A percentile compares a stretch with the other conserved stretches of the same genome.
Conservation (phyloP, 1,140 invertebrate species). For the Whitmania pigra region DNA sequence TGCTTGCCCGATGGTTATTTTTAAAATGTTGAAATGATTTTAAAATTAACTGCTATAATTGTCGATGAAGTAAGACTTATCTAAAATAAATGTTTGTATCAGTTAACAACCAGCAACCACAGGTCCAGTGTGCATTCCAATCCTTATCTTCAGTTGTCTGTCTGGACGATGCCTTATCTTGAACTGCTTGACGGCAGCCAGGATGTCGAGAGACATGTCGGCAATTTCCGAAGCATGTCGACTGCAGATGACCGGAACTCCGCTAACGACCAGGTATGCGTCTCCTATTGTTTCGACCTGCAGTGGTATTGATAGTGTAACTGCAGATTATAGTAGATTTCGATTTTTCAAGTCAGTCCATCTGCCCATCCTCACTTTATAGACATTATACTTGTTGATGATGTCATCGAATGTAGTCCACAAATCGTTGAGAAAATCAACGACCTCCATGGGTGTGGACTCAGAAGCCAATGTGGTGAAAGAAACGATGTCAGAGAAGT, state of each 20-base stretch:
- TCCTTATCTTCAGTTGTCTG: conserved; percentile 18
- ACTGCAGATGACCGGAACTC: conserved; percentile 66
- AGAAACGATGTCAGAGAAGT: conserved; percentile 79
- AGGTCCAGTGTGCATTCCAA: conserved; percentile 40
- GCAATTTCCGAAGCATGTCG: conserved; percentile 68
- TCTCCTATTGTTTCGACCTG: conserved; percentile 73
- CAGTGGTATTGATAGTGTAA: conserved; percentile 41
- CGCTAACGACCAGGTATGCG: conserved; percentile 84
- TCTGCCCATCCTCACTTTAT: conserved; percentile 58
- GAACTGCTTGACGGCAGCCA: conserved; percentile 52
- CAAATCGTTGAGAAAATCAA: conserved; percentile 81
- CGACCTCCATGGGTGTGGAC: conserved; percentile 47
- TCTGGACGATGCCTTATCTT: conserved; percentile 23
- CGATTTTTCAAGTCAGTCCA: background rate
- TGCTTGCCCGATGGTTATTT: background rate
- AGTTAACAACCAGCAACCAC: conserved; percentile 58
- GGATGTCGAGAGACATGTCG: conserved; percentile 71
- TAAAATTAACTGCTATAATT: background rate
- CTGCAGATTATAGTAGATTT: conserved; percentile 40
- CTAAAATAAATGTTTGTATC: background rate
- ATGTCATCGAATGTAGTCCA: conserved; percentile 88
- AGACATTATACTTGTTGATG: conserved; percentile 85
- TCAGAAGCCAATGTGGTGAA: conserved; percentile 72
- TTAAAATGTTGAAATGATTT: background rate
- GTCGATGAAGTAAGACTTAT: background rate